A percentile compares a stretch with the other conserved stretches of the same genome.
Evolutionary conservation across 2,888 invertebrate genomes (phyloP).

Genomic region (Phortica magna): DNA sequence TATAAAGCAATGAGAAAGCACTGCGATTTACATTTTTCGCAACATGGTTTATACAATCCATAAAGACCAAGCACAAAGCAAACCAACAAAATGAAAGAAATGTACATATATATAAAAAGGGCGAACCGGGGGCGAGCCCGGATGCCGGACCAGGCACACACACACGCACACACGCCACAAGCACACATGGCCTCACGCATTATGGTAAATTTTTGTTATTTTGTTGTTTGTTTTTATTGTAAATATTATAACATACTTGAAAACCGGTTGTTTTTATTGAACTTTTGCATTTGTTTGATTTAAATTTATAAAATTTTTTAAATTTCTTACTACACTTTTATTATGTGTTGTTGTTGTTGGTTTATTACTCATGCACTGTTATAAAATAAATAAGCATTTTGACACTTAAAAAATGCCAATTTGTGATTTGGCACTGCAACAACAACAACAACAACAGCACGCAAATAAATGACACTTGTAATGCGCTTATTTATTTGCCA

Average conservation of each 20-base stretch:
- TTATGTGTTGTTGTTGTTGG: neutral
- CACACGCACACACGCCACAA: neutral
- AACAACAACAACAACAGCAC: neutral
- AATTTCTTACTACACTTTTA: neutral
- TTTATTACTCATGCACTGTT: neutral
- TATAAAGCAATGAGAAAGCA: neutral
- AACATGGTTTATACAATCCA: neutral
- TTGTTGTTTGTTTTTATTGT: neutral
- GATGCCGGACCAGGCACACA: neutral
- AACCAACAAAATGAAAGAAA: neutral
- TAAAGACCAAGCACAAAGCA: neutral
- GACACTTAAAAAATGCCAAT: neutral
- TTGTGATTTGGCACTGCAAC: neutral
- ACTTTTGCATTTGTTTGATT: neutral
- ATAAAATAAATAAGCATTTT: neutral
- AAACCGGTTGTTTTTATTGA: conserved; percentile 9
- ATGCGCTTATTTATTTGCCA: neutral
- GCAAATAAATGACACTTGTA: neutral
- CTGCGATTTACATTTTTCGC: conserved; percentile 14
- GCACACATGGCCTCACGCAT: neutral
- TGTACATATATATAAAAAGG: neutral
- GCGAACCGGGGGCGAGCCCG: neutral
- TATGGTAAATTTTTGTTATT: neutral
- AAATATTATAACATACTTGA: conserved; percentile 1
- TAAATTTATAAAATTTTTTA: neutral